phyloP scores from a whole-genome alignment of 2,888 invertebrate species.

The Helleia helle region DNA sequence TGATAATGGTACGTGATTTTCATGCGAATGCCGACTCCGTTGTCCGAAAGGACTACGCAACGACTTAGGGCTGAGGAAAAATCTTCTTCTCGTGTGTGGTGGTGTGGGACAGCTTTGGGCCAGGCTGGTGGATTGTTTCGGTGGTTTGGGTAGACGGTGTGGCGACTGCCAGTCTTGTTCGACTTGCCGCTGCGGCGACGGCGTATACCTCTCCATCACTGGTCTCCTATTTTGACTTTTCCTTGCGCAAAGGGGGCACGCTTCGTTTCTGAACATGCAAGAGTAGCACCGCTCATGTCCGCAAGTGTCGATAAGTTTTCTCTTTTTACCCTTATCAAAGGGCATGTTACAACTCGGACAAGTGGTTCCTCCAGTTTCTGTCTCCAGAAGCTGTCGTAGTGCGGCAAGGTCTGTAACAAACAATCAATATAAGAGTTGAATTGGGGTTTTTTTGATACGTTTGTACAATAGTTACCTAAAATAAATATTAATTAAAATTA shows the following conservation, averaged over 20 bases:
- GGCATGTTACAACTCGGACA: constrained; percentile 94
- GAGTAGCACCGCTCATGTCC: constrained; percentile 97
- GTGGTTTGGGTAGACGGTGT: constrained; percentile 74
- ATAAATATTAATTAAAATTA: too few relatives aligned
- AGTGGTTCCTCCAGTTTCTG: constrained; percentile 79
- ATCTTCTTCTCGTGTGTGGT: constrained; percentile 82
- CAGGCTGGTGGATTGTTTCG: constrained; percentile 68
- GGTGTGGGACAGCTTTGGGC: constrained; percentile 87
- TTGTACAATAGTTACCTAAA: too few relatives aligned
- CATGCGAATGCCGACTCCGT: constrained; percentile 64
- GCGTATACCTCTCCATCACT: constrained; percentile 60
- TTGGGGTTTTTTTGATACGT: too few relatives aligned
- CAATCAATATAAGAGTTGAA: neutral
- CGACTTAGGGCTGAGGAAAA: constrained; percentile 87
- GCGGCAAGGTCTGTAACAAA: constrained; percentile 85
- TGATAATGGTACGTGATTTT: constrained; percentile 80
- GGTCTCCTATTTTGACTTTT: constrained; percentile 52
- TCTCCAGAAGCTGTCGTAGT: constrained; percentile 84
- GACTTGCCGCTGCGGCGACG: constrained; percentile 54
- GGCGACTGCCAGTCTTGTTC: constrained; percentile 67
- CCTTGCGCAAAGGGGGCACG: constrained; percentile 87
- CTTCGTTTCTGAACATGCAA: constrained; percentile 94
- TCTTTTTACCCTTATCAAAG: constrained; percentile 96
- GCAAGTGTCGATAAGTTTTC: constrained; percentile 95
- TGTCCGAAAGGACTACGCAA: constrained; percentile 84